phyloP scores from a whole-genome alignment of 1,140 invertebrate genomes.

The Trichogramma pretiosum region DNA sequence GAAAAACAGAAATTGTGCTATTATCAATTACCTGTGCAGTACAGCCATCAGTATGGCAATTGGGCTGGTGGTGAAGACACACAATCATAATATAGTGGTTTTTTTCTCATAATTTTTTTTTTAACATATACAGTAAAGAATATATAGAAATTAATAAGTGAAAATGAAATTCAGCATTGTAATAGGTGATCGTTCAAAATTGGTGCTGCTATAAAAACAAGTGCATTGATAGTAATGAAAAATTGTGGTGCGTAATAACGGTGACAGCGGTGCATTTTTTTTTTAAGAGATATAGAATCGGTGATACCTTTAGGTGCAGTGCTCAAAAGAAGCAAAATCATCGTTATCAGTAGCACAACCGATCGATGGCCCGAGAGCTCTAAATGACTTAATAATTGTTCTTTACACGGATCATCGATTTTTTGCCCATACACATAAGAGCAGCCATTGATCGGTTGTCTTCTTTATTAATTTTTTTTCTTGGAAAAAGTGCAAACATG shows the following conservation, averaged over 20 bases:
- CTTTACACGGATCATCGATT: too few species aligned
- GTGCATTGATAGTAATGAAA: slow-evolving; percentile 21
- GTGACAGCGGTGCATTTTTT: slow-evolving; percentile 9
- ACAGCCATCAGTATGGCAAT: slow-evolving; percentile 79
- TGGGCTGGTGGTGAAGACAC: slow-evolving; percentile 60
- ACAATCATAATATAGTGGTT: slow-evolving; percentile 40
- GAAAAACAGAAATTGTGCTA: too few species aligned
- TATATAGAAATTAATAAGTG: too few species aligned
- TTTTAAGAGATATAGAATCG: too few species aligned
- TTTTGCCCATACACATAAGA: too few species aligned
- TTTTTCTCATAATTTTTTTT: slow-evolving; percentile 39
- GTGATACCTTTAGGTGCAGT: too few species aligned
- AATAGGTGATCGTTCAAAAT: slow-evolving; percentile 29
- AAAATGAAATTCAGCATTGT: slow-evolving; percentile 35
- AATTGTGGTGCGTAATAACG: slow-evolving; percentile 18
- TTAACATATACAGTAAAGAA: slow-evolving; percentile 44
- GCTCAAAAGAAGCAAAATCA: slow-evolving; percentile 8
- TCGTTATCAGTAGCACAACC: neutral
- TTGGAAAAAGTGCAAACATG: neutral
- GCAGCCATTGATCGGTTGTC: too few species aligned
- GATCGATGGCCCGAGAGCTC: too few species aligned
- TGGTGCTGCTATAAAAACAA: slow-evolving; percentile 24
- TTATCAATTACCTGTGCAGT: slow-evolving; percentile 78
- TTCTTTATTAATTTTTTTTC: too few species aligned
- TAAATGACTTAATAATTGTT: slow-evolving; percentile 2